These are phyloP conservation scores for Ciconia stormi DNA, from an alignment of 2,113 vertebrate genomes.

Conservation along the genomic window DNA sequence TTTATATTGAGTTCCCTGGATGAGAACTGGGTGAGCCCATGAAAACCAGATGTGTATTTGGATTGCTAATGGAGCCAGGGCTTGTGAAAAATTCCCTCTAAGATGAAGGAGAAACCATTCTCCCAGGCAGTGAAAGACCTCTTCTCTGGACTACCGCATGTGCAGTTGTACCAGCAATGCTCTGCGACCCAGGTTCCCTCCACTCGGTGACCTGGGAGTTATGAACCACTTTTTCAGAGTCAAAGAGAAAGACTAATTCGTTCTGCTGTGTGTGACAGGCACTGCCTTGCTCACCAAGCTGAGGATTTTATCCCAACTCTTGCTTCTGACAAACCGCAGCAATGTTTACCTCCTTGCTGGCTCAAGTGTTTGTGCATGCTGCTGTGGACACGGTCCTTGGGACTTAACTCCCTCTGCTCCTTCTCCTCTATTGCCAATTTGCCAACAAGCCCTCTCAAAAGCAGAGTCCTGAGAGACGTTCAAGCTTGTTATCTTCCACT, in stretches of 20 bases:
- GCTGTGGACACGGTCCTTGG: neutral
- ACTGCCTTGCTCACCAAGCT: neutral
- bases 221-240: neutral
- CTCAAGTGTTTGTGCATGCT: neutral
- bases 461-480: neutral
- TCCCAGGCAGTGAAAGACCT: neutral
- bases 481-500: neutral
- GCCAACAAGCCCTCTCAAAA: neutral
- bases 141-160: neutral
- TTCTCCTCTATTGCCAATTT: neutral
- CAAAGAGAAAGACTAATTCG: neutral
- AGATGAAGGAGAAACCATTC: neutral
- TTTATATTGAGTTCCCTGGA: neutral
- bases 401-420: neutral
- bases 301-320: neutral
- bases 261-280: neutral
- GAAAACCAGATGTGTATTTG: neutral
- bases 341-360: neutral
- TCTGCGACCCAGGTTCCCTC: neutral
- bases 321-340: neutral
- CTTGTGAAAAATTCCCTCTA: neutral
- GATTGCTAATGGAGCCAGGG: neutral
- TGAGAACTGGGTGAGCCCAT: neutral
- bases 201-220: neutral
- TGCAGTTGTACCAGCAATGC: neutral